Base-by-base conservation (phyloP, 2,888 invertebrate genomes). In the Aphidius colemani region DNA sequence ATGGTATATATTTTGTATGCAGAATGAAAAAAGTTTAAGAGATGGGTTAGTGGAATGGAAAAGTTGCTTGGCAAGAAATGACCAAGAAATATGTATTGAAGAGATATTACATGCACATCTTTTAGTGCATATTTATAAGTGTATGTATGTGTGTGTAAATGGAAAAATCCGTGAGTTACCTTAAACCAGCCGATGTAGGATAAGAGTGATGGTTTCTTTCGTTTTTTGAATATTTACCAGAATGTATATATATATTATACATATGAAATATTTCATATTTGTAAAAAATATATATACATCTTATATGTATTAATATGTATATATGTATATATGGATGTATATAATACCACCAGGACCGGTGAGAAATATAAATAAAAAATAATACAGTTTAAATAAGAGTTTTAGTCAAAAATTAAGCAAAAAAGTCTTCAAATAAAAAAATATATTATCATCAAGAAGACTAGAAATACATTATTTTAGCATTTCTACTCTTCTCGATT, bases 141-240 rank as follows among this genome's bases (percentile, higher is more conserved):
- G 13, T 18, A 18, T 18, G 13, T 18, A 18, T 18, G 13, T 13
- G 10, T 50, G 13, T 1, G 7, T 49, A 7, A 5, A 50, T 13
- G 50, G 50, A 7, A 30, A 30, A 30, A 13, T 50, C 18, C 30
- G 50, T 9, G 50, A 10, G 50, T 18, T 50, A 50, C 30, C 10
- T 30, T 8, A 30, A 10, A 7, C 50, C 50, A 50, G 18, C 57
- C 30, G 5, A 11, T 56, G 44, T 45, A 7, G 39, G 39, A 53
- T 40, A 53, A 53, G 53, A 53, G 10, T 53, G 53, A 53, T 53
- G 7, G 53, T 39, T 53, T 53, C 13, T 53, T 40, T 7, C 39
- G 7, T 6, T 30, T 57, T 51, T 57, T 63, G 63, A 63, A 63
- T 63, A 63, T 63, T 63, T 58, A 63, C 58, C 30, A 18, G 13